These are phyloP conservation scores for Hassar affinis DNA, from an alignment of 2,113 vertebrate species.

Conservation along the genomic window DNA sequence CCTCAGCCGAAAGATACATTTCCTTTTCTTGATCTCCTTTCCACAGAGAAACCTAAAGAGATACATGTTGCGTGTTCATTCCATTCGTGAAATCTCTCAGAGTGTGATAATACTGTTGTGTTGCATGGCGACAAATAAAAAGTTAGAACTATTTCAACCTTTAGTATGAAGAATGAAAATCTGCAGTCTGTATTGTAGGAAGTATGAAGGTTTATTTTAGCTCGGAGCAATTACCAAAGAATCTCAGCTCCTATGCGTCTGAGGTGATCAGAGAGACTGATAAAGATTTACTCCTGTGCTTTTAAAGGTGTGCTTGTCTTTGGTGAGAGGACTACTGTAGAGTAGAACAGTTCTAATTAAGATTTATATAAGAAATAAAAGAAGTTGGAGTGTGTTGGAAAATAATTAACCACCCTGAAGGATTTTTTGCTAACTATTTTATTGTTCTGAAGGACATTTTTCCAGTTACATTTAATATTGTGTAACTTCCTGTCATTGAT, in stretches of 20 bases:
- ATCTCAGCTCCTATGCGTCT: not conserved
- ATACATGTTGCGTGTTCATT: not conserved
- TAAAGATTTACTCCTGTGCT: not conserved
- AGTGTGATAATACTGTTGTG: not conserved
- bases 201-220: not conserved
- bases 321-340: too few species aligned
- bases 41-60: slow-evolving; percentile 87
- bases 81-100: not conserved
- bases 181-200: not conserved
- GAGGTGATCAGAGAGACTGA: too few species aligned
- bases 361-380: not conserved
- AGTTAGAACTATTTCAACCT: not conserved
- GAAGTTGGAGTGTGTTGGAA: not conserved
- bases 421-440: not conserved
- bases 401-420: not conserved
- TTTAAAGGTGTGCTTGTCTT: not conserved
- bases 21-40: slow-evolving; percentile 97
- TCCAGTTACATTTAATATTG: not conserved
- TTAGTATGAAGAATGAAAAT: not conserved
- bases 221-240: not conserved
- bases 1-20: slow-evolving; percentile 93
- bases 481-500: not conserved
- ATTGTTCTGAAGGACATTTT: not conserved
- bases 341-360: not conserved
- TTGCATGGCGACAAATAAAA: not conserved